Evolutionary conservation across 2,797 vertebrate genomes (phyloP).

Genomic region (Caiman crocodilus): DNA sequence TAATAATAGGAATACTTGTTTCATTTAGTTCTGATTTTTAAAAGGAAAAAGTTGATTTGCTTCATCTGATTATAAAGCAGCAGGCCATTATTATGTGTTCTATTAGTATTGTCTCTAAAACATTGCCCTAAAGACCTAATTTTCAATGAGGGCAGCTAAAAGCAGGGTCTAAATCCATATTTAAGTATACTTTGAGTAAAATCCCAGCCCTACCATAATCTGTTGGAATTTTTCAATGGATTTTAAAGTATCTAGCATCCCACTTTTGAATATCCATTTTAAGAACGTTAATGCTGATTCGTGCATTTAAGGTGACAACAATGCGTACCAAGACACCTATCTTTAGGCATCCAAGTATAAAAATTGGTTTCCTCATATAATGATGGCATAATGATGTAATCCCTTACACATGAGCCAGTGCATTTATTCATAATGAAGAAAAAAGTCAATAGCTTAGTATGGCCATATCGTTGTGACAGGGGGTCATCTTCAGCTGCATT

Average conservation of each 20-base stretch:
- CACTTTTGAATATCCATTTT: not conserved
- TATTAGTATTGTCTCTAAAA: slow-evolving; percentile 33
- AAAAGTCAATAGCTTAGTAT: not conserved
- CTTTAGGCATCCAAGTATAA: not conserved
- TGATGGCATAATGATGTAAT: not conserved
- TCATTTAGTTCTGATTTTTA: not conserved
- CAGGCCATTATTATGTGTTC: not conserved
- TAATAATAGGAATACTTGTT: not conserved
- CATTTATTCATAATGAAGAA: not conserved
- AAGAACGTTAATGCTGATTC: not conserved
- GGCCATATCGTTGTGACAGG: not conserved
- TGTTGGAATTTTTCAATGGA: not conserved
- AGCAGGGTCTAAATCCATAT: not conserved
- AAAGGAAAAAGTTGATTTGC: not conserved
- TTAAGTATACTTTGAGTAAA: not conserved
- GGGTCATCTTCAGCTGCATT: no score
- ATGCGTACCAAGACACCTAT: not conserved
- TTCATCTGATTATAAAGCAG: slow-evolving; percentile 21
- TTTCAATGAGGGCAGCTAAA: not conserved
- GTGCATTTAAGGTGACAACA: not conserved
- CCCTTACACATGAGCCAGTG: not conserved
- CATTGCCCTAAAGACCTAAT: not conserved
- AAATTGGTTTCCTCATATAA: not conserved
- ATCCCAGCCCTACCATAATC: not conserved
- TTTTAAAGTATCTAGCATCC: not conserved